phyloP scores from a whole-genome alignment of 2,888 invertebrate genomes.

The Bombyx huttoni region DNA sequence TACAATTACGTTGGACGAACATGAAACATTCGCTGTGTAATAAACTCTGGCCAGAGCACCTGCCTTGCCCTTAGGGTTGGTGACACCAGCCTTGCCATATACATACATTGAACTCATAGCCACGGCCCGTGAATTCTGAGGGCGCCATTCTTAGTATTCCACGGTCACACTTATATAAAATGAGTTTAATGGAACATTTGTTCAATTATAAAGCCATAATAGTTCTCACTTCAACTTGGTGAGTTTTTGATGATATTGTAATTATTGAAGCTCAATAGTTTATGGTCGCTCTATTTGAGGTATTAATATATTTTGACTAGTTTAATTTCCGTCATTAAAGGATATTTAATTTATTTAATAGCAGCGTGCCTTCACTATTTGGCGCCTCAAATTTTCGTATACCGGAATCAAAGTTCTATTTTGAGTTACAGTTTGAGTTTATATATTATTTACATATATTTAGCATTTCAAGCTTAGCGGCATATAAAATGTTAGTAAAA shows the following conservation, averaged over 20 bases:
- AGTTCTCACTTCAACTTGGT: not conserved
- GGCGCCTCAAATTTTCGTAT: too few relatives aligned
- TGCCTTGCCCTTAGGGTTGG: slow-evolving; percentile 1
- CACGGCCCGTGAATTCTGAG: not conserved
- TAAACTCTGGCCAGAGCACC: slow-evolving; percentile 1
- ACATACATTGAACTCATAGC: not conserved
- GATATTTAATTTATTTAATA: too few relatives aligned
- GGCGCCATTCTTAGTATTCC: not conserved
- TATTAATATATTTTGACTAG: too few relatives aligned
- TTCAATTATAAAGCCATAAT: not conserved
- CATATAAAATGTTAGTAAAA: too few relatives aligned
- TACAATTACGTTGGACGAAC: not conserved
- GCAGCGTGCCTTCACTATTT: too few relatives aligned
- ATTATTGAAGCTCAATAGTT: not conserved
- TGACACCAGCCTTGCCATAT: not conserved
- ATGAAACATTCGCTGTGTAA: not conserved
- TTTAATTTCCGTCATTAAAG: too few relatives aligned
- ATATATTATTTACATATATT: too few relatives aligned
- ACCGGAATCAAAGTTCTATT: too few relatives aligned
- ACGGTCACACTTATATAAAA: not conserved
- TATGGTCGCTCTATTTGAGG: too few relatives aligned
- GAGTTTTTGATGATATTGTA: not conserved
- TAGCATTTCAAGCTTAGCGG: too few relatives aligned
- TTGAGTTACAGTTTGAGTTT: too few relatives aligned
- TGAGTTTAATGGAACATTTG: not conserved